Conservation (phyloP, 2,113 vertebrate genomes). For the Sander lucioperca region DNA sequence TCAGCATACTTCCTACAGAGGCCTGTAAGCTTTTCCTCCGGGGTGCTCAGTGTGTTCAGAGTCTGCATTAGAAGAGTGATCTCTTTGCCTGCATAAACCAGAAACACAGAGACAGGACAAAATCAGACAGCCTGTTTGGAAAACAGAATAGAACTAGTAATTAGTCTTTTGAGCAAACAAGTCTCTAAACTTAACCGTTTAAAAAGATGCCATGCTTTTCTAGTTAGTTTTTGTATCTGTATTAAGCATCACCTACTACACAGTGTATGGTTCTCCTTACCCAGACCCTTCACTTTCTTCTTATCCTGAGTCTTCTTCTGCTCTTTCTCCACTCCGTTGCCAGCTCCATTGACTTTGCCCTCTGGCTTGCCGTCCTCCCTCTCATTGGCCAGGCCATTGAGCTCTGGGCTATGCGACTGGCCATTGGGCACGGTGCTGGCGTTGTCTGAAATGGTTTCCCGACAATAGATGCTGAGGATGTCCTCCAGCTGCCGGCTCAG, state of each 20-base stretch:
- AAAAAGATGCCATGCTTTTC: not conserved
- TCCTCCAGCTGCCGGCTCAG: conserved; percentile 95
- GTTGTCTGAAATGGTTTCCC: conserved; percentile 85
- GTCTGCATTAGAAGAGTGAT: conserved; percentile 99
- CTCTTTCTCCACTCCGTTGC: conserved; percentile 83
- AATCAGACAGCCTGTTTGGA: not conserved
- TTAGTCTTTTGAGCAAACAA: not conserved
- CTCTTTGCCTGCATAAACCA: conserved; percentile 90
- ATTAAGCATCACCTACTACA: not conserved
- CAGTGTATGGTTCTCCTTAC: conserved; percentile 75
- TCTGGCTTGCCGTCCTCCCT: conserved; percentile 83
- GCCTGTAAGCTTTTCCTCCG: conserved; percentile 94
- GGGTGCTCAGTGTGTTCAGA: conserved; percentile 96
- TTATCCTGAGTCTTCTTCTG: conserved; percentile 93
- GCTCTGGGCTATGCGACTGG: conserved; percentile 85
- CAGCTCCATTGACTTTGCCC: conserved; percentile 83
- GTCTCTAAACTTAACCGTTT: not conserved
- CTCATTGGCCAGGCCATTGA: conserved; percentile 86
- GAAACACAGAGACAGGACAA: not conserved
- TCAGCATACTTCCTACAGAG: conserved; percentile 99
- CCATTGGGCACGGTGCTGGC: conserved; percentile 85
- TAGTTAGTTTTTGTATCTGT: not conserved
- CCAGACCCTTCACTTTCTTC: conserved; percentile 96
- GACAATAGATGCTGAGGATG: conserved; percentile 95
- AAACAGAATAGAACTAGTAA: not conserved